Percentiles rank a stretch among this genome's conserved stretches.
phyloP scores from a whole-genome alignment of 2,888 invertebrate genomes.

The Nemurella pictetii region DNA sequence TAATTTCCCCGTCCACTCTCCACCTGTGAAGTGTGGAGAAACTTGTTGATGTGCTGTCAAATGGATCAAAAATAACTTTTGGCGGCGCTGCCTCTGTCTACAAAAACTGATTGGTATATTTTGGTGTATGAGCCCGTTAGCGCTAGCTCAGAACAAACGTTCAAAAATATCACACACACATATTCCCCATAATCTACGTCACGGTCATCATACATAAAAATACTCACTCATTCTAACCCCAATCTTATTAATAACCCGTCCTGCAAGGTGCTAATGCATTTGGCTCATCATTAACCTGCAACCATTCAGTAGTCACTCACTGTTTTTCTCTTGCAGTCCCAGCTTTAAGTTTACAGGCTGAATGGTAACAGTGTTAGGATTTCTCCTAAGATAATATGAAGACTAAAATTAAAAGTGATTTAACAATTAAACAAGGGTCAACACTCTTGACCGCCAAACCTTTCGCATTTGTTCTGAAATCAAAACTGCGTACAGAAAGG shows the following conservation, averaged over 20 bases:
- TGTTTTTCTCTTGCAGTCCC: no score
- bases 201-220: constrained; percentile 1
- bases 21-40: neutral
- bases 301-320: neutral
- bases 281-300: neutral
- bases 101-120: constrained; percentile 3
- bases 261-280: neutral
- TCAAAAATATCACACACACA: neutral
- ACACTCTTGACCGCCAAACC: constrained; percentile 72
- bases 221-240: neutral
- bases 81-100: neutral
- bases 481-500: constrained; percentile 67
- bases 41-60: neutral
- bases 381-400: constrained; percentile 37
- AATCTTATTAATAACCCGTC: neutral
- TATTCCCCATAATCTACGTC: constrained; percentile 1
- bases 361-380: neutral
- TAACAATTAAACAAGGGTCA: constrained; percentile 63
- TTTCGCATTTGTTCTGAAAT: constrained; percentile 72
- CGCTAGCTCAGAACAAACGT: constrained; percentile 1
- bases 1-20: neutral
- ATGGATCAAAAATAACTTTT: constrained; percentile 3
- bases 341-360: no score
- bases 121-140: constrained; percentile 4
- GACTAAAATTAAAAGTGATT: constrained; percentile 56